Evolutionary conservation across 1,140 invertebrate species (phyloP), one percentile per base, ranked within the genome.

Genomic region (Gyrodactylus salaris): DNA sequence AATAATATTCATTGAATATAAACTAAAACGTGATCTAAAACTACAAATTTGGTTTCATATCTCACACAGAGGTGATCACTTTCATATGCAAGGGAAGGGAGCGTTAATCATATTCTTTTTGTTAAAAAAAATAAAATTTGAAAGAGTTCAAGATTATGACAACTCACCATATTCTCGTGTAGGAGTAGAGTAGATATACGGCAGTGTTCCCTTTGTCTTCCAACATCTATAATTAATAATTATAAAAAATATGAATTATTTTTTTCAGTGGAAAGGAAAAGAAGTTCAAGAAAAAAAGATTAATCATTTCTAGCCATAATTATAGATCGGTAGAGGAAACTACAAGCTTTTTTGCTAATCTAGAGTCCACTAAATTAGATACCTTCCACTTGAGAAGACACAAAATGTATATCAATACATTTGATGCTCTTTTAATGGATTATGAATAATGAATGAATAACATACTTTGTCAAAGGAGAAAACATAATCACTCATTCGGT

Each of bases 191-290:
- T 1, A 99, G 81, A 80, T 99, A 99, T 0, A 95, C 92, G 0
- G 95, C 95, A 1, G 95, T 99, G 78, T 99, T 99, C 0, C 95
- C 95, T 80, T 89, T 88, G 79, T 98, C 94, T 77, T 99, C 92
- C 27, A 99, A 83, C 95, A 99, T 99, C 85, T 89, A 77, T 71
- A 78, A 78, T 25, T 25, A 74, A 25, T 21, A 68, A 68, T 68
- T 68, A 68, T 21, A 16, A 68, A 68, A 68, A 68, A 68, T 68
- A 19, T 16, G 21, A 21, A 19, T 19, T 16, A 19, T 21, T 68
- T 68, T 68, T 68, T 19, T 68, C 16, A 19, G 16, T 68, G 16
- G 34, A 68, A 68, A 68, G 21, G 16, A 19, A 21, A 68, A 21
- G 16, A 68, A 68, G 34, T 68, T 21, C 34, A 68, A 19, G 16